These are phyloP conservation scores for Belonocnema kinseyi DNA, from an alignment of 1,140 invertebrate genomes.

Conservation along the genomic window DNA sequence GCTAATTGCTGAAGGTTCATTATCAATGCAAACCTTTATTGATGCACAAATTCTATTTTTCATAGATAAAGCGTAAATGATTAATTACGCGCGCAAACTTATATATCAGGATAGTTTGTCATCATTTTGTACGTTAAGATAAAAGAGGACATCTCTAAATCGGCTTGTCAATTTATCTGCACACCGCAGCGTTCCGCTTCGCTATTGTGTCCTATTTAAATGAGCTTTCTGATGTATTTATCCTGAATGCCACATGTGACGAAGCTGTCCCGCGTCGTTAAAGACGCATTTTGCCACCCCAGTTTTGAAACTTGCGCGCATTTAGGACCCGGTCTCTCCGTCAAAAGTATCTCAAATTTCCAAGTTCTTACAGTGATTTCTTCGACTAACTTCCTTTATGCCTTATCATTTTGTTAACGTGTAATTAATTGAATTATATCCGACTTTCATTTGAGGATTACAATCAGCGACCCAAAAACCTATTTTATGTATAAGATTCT, in stretches of 20 bases:
- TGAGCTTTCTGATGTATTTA: slow-evolving; percentile 70
- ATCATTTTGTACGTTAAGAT: background rate
- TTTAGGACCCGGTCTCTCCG: background rate
- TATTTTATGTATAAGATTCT: too few relatives aligned
- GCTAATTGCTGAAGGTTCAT: background rate
- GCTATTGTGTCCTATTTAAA: slow-evolving; percentile 70
- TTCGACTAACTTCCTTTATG: background rate
- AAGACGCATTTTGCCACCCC: slow-evolving; percentile 64
- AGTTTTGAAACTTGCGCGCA: slow-evolving; percentile 39
- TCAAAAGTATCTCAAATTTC: slow-evolving; percentile 29
- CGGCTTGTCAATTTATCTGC: slow-evolving; percentile 56
- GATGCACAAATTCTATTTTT: background rate
- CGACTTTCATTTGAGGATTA: too few relatives aligned
- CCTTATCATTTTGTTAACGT: slow-evolving; percentile 9
- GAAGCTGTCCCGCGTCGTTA: slow-evolving; percentile 58
- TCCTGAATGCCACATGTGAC: slow-evolving; percentile 51
- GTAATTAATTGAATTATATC: background rate
- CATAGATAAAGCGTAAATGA: background rate
- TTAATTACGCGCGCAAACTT: background rate
- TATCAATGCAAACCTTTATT: background rate
- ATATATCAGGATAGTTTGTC: background rate
- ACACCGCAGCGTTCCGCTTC: slow-evolving; percentile 41
- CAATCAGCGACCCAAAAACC: too few relatives aligned
- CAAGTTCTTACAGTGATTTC: slow-evolving; percentile 14
- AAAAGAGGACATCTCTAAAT: slow-evolving; percentile 50